Base-by-base conservation (phyloP, 2,888 invertebrate genomes). In the Acleris sparsana region DNA sequence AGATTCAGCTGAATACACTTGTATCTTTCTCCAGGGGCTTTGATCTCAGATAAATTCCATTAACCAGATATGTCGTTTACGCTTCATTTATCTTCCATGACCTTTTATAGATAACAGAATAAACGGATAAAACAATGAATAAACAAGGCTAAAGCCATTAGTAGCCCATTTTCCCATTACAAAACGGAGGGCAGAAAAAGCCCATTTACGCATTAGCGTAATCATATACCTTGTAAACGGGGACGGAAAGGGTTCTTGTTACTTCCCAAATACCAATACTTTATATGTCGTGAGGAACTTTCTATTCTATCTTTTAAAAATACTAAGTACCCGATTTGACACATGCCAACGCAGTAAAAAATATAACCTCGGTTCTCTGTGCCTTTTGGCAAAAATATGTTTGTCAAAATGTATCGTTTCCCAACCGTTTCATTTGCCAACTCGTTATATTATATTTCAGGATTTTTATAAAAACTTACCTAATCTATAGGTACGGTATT, bases 91-190 rank as follows among this genome's bases (percentile, higher is more conserved):
- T 51, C 29, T 46, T 20, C 51, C 5, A 6, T 44, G 22, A 44
- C 29, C 11, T 56, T 57, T 55, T 53, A 53, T 16, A n/a, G 51
- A 39, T 7, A 25, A 43, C 58, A 49, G 48, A 58, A 49, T 59
- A 43, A 61, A 61, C 56, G 57, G 17, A 52, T 48, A 62, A 66
- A 66, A 66, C 66, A 66, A 66, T 20, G 44, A 51, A 55, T 43
- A 49, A 64, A 65, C 51, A 61, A 62, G 57, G 48, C 46, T 53
- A 66, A 62, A 51, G 52, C 61, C 66, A 66, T 66, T 62, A 66
- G 62, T 48, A 44, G 44, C 48, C 66, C 61, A 66, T 66, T 62
- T 66, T 53, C 56, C 51, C 60, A 25, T 65, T 29, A 51, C 57
- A 66, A 53, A 61, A 56, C 44, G 52, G 18, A 22, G 55, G 44